Conservation (phyloP, 2,113 vertebrate genomes). For the Microtus pennsylvanicus region DNA sequence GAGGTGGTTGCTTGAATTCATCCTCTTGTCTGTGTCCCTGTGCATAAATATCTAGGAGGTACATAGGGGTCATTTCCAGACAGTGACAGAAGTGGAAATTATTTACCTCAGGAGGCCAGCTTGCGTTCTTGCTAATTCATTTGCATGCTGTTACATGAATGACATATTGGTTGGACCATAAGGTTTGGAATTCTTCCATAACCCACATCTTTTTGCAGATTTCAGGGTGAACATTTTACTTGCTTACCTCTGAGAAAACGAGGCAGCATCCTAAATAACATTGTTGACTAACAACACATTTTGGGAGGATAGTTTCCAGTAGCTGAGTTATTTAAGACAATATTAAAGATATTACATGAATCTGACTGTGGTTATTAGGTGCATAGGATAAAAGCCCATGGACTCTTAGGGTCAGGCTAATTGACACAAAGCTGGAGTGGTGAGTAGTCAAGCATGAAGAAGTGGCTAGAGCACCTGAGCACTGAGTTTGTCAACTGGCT, state of each 20-base stretch:
- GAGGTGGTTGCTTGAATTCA: conserved; percentile 32
- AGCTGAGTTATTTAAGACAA: not conserved
- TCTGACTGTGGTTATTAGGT: not conserved
- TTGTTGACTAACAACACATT: not conserved
- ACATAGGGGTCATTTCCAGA: conserved; percentile 45
- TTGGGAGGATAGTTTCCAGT: conserved; percentile 16
- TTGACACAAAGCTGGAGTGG: not conserved
- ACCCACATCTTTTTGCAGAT: conserved; percentile 3
- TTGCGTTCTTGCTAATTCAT: conserved; percentile 62
- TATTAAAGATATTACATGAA: conserved; percentile 14
- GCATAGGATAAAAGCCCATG: not conserved
- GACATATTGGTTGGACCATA: conserved; percentile 15
- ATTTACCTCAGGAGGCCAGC: conserved; percentile 38
- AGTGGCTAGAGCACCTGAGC: not conserved
- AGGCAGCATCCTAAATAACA: not conserved
- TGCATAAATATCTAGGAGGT: conserved; percentile 51
- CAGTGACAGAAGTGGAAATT: conserved; percentile 63
- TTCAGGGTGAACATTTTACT: conserved; percentile 48
- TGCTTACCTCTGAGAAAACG: conserved; percentile 36
- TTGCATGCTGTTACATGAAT: conserved; percentile 56
- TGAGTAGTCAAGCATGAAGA: not conserved
- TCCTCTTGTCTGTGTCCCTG: not conserved
- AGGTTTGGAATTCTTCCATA: conserved; percentile 23
- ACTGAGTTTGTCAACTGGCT: not conserved
- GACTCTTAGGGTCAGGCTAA: conserved; percentile 11